Conservation (phyloP, 2,888 invertebrate genomes). For the Diarsia dahlii region DNA sequence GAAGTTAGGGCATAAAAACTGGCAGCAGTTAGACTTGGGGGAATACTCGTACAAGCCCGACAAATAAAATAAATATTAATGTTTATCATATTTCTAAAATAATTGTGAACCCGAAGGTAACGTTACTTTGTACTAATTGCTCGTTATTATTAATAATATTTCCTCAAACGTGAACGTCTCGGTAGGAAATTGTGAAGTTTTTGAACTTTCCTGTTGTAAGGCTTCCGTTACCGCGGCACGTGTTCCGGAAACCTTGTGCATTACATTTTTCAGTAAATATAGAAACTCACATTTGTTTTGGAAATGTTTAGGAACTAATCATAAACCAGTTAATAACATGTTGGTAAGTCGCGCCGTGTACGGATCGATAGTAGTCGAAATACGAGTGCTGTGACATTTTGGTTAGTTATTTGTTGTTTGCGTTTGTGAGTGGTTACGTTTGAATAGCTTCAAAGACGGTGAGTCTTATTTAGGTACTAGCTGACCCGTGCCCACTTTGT, state of each 20-base stretch:
- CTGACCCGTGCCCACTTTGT: too few relatives aligned
- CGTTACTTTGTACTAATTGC: slow-evolving; percentile 25
- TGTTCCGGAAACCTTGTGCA: slow-evolving; percentile 14
- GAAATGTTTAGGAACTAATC: background rate
- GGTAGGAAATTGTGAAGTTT: slow-evolving; percentile 5
- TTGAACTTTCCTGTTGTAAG: slow-evolving; percentile 2
- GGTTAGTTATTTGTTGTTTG: background rate
- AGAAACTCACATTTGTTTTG: background rate
- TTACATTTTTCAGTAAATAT: background rate
- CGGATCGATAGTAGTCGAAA: background rate
- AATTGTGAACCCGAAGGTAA: background rate
- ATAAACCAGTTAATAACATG: background rate
- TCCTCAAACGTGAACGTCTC: background rate
- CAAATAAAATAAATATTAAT: background rate
- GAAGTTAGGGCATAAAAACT: too few relatives aligned
- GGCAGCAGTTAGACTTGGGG: background rate
- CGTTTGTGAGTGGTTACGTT: background rate
- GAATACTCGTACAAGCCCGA: background rate
- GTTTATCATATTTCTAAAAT: slow-evolving; percentile 7
- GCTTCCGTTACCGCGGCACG: slow-evolving; percentile 34
- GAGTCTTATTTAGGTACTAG: background rate
- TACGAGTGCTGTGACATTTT: background rate
- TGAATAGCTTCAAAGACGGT: background rate
- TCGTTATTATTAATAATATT: background rate
- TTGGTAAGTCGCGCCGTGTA: background rate